A percentile compares a stretch with the other conserved stretches of the same genome.
Evolutionary conservation across 1,140 invertebrate species (phyloP).

Genomic region (Oryctes rhinoceros): DNA sequence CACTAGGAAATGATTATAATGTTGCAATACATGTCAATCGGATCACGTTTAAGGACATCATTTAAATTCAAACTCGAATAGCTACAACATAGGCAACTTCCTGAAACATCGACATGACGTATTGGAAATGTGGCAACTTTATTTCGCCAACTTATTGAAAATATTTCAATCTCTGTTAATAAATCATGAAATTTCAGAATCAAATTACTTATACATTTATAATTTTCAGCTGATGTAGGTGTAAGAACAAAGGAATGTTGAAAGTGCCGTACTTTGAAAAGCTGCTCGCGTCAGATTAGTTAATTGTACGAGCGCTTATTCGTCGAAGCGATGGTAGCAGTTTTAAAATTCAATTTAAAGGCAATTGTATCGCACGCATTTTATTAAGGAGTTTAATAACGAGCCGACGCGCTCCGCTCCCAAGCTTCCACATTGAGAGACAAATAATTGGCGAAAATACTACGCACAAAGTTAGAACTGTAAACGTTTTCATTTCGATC

Average conservation of each 20-base stretch:
- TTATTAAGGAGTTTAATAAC: slow-evolving; percentile 1
- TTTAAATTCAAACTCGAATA: too few species aligned
- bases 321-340: background rate
- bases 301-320: background rate
- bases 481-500: background rate
- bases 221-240: too few species aligned
- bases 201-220: background rate
- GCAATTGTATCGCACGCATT: slow-evolving; percentile 1
- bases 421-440: background rate
- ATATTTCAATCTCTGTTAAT: too few species aligned
- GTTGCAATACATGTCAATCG: too few species aligned
- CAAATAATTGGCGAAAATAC: slow-evolving; percentile 3
- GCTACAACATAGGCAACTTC: too few species aligned
- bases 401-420: background rate
- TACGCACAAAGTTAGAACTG: background rate
- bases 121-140: too few species aligned
- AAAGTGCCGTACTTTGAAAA: background rate
- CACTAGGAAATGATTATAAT: too few species aligned
- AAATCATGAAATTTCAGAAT: too few species aligned
- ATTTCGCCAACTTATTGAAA: too few species aligned
- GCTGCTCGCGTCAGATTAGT: background rate
- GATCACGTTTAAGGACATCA: too few species aligned
- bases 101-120: too few species aligned
- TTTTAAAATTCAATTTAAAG: slow-evolving; percentile 12
- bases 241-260: background rate